Evolutionary conservation across 2,797 vertebrate genomes (phyloP), one percentile per base, ranked within the genome.

Genomic region (Artibeus jamaicensis): DNA sequence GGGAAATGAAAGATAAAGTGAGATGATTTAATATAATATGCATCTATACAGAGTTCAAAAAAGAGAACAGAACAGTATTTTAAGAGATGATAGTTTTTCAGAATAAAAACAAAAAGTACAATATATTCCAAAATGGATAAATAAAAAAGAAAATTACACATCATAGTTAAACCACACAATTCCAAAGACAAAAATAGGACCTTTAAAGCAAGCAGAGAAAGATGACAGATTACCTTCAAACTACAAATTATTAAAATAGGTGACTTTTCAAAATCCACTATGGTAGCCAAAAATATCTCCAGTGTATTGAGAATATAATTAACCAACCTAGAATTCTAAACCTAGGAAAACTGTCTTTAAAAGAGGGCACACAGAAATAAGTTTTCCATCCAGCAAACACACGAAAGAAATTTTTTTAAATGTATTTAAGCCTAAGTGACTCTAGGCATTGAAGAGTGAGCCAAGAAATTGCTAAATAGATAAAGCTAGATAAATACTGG

Each of bases 261-360:
- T 76, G 50, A 81, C 32, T 78, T 94, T 48, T 42, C n/a, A 93
- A 91, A 93, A 78, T 85, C 21, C 74, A 91, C 32, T 86, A 50
- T 39, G 22, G 16, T 86, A 83, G 39, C 39, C 46, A 92, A 42
- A 89, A 92, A 71, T 44, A 94, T 68, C 62, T 94, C 86, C 26
- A 67, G 44, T 89, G 73, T 89, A 21, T 6, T 82, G 32, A 92
- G 21, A 89, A 50, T 89, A 70, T 77, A 93, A 86, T n/a, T 70
- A 76, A 71, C 34, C 86, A 90, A 67, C 53, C 32, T 39, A 37
- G 46, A 88, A 91, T 76, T 93, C 37, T 83, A 96, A 95, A 92
- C 37, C 73, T n/a, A 89, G 34, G 9, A 55, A 67, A 94, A 68
- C 4, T 39, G 42, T 26, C 42, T 86, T 93, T 74, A n/a, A 79